Evolutionary conservation across 2,888 invertebrate genomes (phyloP), one percentile per base, ranked within the genome.

Genomic region (Stenurella melanura): DNA sequence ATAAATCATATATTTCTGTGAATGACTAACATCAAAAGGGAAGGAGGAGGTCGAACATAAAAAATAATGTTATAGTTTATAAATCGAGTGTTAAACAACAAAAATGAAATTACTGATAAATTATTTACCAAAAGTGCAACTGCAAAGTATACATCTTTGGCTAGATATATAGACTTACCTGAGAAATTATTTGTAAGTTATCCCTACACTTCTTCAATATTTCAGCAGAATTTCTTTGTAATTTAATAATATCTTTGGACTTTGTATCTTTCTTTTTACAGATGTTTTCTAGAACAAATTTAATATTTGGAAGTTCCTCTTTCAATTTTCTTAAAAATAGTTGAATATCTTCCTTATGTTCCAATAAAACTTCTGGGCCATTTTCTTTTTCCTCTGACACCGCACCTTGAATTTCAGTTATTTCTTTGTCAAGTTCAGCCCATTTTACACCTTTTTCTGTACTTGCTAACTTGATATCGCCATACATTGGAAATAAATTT

Each of bases 401-500:
- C 18, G 50, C 12, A 38, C 17, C 11, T 58, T 18, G 17, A 15
- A 66, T 67, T 34, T 60, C 12, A 54, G 54, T 30, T 12, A 67
- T 34, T 60, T 54, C 30, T 38, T 26, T 56, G 17, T 67, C 15
- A 58, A 76, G 61, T 21, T 70, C 42, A 11, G 66, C 18, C 30
- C 72, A 56, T 72, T 80, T 66, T 68, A 50, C 11, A 72, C n/a
- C 17, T 75, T 19, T 61, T 50, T 70, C 21, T 67, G 70, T 3
- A 54, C 70, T 70, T 54, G 54, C 11, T 18, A 67, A 73, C 68
- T 73, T 74, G 56, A 83, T 77, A 67, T 79, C 79, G 19, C 84
- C 84, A 63, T 81, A 80, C 71, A 71, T 76, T 7, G 84, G 83
- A 80, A 84, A 85, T 60, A 86, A 70, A 72, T 85, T 84, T n/a